Evolutionary conservation across 2,888 invertebrate species (phyloP), one percentile per base, ranked within the genome.

Genomic region (Hyposoter didymator): DNA sequence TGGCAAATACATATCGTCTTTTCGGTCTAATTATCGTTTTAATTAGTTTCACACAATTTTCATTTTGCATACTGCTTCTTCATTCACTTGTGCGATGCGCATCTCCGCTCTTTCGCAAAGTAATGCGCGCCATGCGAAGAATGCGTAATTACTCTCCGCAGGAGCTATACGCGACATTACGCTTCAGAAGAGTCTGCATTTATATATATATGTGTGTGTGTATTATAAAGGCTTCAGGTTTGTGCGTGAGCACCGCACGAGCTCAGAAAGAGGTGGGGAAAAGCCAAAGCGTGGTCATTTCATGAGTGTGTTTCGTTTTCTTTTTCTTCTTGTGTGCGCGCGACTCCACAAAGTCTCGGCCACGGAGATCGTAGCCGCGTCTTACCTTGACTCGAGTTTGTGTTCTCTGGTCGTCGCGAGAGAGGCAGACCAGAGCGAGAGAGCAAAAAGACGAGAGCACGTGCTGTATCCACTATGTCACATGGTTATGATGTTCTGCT

Each of bases 341-440:
- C 28, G 28, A 62, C 43, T 79, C 70, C 47, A 22, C 19, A 43
- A 47, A 59, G 67, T 74, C 86, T 70, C 87, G 89, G 88, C 88
- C 87, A 86, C 89, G 84, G 75, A 81, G 90, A 90, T 91, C 90
- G 88, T 90, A 91, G 90, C 90, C 90, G 90, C 90, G 90, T 89
- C 87, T 92, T 91, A 92, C 91, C 91, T 92, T 91, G 92, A 91
- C 91, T 92, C 87, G 84, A 88, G 88, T 89, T 89, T 80, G 73
- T 80, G 73, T 80, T 81, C 81, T 55, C 43, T 47, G 88, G 85
- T 87, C 88, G 87, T 74, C 88, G 28, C n/a, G 55, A 19, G 55
- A 55, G 76, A 35, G 35, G 35, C 6, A 19, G 35, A 35, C 3
- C 6, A 35, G 35, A 35, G 55, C 19, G 78, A 70, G 49, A 70